These are phyloP conservation scores for Corvus hawaiiensis DNA, from an alignment of 2,113 vertebrate genomes.

Conservation along the genomic window DNA sequence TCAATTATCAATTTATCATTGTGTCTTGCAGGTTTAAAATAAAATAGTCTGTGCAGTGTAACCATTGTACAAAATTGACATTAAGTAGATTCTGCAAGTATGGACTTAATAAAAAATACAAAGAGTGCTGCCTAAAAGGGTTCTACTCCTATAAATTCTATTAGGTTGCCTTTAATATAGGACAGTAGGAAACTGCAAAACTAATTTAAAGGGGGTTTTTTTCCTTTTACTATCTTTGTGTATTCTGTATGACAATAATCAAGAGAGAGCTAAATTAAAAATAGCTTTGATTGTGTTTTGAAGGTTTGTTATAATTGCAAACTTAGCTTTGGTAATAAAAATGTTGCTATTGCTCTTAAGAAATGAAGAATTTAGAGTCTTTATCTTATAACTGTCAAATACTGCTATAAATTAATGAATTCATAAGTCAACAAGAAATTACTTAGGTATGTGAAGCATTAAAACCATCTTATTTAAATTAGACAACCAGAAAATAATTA, in stretches of 20 bases:
- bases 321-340: not conserved
- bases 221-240: slow-evolving; percentile 45
- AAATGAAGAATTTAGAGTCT: not conserved
- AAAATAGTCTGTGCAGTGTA: slow-evolving; percentile 74
- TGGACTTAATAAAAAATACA: slow-evolving; percentile 83
- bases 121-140: slow-evolving; percentile 75
- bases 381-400: not conserved
- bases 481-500: not conserved
- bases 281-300: not conserved
- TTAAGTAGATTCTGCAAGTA: slow-evolving; percentile 82
- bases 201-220: slow-evolving; percentile 30
- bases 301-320: not conserved
- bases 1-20: slow-evolving; percentile 88
- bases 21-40: slow-evolving; percentile 78
- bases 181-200: slow-evolving; percentile 72
- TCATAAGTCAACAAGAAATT: not conserved
- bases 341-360: not conserved
- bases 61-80: slow-evolving; percentile 77
- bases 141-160: slow-evolving; percentile 79
- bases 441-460: not conserved
- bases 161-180: slow-evolving; percentile 75
- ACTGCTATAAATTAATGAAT: not conserved
- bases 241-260: slow-evolving; percentile 18
- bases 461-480: not conserved
- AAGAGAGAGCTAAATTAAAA: not conserved